Evolutionary conservation across 2,888 invertebrate species (phyloP).

Genomic region (Acanthosepion esculentum): DNA sequence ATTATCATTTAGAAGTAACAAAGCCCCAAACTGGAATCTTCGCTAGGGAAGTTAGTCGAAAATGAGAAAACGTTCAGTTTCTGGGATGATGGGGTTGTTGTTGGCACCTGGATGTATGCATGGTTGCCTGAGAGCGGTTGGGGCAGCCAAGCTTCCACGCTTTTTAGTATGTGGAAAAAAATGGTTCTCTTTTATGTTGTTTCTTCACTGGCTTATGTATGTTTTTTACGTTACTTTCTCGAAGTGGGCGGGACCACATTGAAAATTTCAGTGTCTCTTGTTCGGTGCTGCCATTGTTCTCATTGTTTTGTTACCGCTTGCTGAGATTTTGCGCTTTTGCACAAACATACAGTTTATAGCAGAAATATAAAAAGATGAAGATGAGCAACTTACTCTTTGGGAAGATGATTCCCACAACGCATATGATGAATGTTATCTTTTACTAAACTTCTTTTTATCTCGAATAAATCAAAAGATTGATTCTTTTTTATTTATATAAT

Average conservation of each 20-base stretch:
- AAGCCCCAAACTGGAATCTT: no score
- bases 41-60: neutral
- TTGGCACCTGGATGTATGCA: neutral
- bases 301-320: neutral
- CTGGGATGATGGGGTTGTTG: neutral
- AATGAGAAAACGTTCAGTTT: neutral
- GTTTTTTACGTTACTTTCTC: neutral
- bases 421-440: no score
- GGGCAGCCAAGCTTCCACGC: neutral
- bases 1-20: no score
- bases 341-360: no score
- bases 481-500: no score
- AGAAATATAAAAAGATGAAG: no score
- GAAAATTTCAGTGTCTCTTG: neutral
- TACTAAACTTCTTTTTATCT: no score
- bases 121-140: neutral
- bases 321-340: no score
- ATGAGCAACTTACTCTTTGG: no score
- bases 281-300: slow-evolving; percentile 16
- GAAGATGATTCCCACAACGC: no score
- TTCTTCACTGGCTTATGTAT: neutral
- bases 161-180: neutral
- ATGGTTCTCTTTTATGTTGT: neutral
- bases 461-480: no score
- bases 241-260: neutral